phyloP scores from a whole-genome alignment of 1,140 invertebrate species.

The Thaumatotibia leucotreta region DNA sequence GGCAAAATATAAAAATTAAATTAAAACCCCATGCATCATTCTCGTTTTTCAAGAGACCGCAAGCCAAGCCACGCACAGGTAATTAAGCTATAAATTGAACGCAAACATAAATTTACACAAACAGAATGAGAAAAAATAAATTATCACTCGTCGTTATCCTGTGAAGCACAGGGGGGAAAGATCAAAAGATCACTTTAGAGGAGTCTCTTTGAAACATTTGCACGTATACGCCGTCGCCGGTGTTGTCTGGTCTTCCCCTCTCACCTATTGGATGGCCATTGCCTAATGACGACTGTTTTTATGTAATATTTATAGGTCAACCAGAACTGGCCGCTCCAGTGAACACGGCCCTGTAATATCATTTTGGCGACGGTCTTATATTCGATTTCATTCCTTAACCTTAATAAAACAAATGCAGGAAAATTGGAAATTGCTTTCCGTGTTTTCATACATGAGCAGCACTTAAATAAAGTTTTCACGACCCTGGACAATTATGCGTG shows the following conservation, averaged over 20 bases:
- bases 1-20: too few relatives aligned
- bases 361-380: neutral
- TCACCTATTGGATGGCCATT: neutral
- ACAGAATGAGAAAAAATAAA: constrained; percentile 10
- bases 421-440: neutral
- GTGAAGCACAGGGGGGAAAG: constrained; percentile 6
- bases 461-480: neutral
- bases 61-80: neutral
- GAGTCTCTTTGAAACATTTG: constrained; percentile 18
- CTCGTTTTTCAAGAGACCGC: neutral
- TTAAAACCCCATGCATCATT: too few relatives aligned
- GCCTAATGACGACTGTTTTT: neutral
- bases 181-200: constrained; percentile 24
- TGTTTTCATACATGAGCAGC: neutral
- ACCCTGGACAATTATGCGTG: neutral
- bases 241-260: neutral
- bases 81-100: constrained; percentile 1
- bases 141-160: constrained; percentile 11
- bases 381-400: neutral
- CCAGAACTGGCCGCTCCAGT: neutral
- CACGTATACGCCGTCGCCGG: neutral
- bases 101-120: neutral
- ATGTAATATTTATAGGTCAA: neutral
- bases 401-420: neutral
- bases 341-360: neutral